phyloP scores from a whole-genome alignment of 2,797 vertebrate species.

The Meriones psammophilus region DNA sequence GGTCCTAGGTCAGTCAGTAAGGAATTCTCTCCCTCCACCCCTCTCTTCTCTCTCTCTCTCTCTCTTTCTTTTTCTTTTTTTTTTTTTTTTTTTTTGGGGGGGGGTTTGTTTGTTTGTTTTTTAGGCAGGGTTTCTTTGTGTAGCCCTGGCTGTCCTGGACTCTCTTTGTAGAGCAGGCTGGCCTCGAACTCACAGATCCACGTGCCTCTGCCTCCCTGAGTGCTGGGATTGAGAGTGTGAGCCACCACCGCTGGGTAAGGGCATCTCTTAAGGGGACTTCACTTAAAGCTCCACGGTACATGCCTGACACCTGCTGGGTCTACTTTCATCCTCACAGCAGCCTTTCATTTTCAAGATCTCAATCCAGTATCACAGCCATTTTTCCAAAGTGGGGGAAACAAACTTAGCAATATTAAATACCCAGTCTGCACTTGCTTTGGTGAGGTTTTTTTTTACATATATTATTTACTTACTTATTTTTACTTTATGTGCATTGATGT shows the following conservation, averaged over 20 bases:
- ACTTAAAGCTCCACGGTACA: neutral
- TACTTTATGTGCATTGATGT: no score
- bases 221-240: no score
- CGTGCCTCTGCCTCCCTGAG: no score
- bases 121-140: no score
- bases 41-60: no score
- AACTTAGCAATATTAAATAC: neutral
- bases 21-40: neutral
- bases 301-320: neutral
- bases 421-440: neutral
- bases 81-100: no score
- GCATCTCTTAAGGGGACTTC: neutral
- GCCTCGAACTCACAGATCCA: no score
- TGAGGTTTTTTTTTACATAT: neutral
- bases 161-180: no score
- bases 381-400: neutral
- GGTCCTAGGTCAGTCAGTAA: neutral
- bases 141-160: no score
- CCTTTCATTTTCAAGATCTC: neutral
- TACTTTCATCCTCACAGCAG: neutral
- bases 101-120: no score
- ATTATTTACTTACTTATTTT: no score
- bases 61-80: fast-evolving
- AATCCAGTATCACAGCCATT: neutral
- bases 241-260: no score